Evolutionary conservation across 2,888 invertebrate species (phyloP).

Genomic region (Scaptomyza reducta): DNA sequence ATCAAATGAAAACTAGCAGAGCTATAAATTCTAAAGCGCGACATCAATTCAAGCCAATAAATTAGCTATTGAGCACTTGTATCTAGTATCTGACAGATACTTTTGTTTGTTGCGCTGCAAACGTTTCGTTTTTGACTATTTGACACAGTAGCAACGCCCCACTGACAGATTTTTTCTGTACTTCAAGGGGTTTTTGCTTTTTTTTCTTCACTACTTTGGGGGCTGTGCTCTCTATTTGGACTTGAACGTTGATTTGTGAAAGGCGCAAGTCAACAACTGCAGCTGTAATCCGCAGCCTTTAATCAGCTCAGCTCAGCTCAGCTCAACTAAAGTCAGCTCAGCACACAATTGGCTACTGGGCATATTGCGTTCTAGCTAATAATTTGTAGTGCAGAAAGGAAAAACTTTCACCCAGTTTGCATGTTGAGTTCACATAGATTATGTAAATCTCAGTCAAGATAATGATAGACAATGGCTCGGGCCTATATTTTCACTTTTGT

Average conservation of each 20-base stretch:
- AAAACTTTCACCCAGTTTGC: conserved; percentile 61
- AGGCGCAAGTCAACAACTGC: conserved; percentile 40
- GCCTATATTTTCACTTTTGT: conserved; percentile 73
- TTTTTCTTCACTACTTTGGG: conserved; percentile 1
- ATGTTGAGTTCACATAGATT: conserved; percentile 45
- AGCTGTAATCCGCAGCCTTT: conserved; percentile 28
- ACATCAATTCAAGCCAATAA: conserved; percentile 72
- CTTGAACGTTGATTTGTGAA: conserved; percentile 67
- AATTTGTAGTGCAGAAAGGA: conserved; percentile 51
- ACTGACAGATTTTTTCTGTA: conserved; percentile 76
- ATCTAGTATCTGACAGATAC: conserved; percentile 65
- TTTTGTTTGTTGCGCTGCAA: conserved; percentile 34
- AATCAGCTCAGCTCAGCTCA: conserved; percentile 19
- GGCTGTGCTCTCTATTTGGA: conserved; percentile 28
- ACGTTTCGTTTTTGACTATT: conserved; percentile 42
- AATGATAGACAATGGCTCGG: conserved; percentile 16
- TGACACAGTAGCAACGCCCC: conserved; percentile 74
- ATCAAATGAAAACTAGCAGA: conserved; percentile 17
- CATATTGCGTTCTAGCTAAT: conserved; percentile 65
- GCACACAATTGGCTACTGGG: conserved; percentile 54
- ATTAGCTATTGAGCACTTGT: conserved; percentile 60
- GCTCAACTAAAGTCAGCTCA: conserved; percentile 1
- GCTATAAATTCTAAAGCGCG: conserved; percentile 59
- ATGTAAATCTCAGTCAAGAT: conserved; percentile 61
- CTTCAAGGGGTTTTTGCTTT: conserved; percentile 10